Evolutionary conservation across 2,797 vertebrate species (phyloP), one percentile per base, ranked within the genome.

Genomic region (Paguma larvata): DNA sequence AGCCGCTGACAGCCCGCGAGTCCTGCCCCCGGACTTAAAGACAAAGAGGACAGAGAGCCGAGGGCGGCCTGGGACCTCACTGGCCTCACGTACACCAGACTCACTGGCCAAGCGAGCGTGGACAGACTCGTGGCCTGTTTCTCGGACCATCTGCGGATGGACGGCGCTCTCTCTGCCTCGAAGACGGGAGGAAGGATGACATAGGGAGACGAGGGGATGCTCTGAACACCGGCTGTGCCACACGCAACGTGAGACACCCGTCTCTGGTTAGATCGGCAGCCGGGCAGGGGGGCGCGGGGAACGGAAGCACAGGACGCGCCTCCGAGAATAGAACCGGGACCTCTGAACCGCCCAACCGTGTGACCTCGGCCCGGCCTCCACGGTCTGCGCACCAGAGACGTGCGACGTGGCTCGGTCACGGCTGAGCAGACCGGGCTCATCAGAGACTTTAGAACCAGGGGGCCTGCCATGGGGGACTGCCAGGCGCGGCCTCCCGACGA

Each of bases 91-190:
- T 1, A 12, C 48, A 51, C 48, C 48, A 51, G 12, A 18, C 38
- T 68, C 12, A 3, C 12, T 15, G 11, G 25, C 32, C 46, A 5
- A 0, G 38, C 27, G 2, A 27, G 11, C 0, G 1, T 5, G 11
- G 73, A 34, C 38, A 70, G 89, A 46, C 72, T 27, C 1, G 27
- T 51, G 12, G 38, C 46, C 63, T 46, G 7, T 38, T 46, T 87
- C 56, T 85, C 48, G 48, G 3, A 14, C 41, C 27, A 4, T 12
- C 70, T 62, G 75, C 14, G 41, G 21, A 18, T 4, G 34, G 21
- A 63, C 4, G 51, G 56, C 51, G 14, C 27, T 0, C 2, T 38
- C 80, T 21, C 10, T 0, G 1, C 2, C 34, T 46, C 44, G 18
- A 25, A 4, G 32, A 21, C 32, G 1, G 1, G 4, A 38, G 3